Evolutionary conservation across 2,113 vertebrate species (phyloP).

Genomic region (Peromyscus leucopus): DNA sequence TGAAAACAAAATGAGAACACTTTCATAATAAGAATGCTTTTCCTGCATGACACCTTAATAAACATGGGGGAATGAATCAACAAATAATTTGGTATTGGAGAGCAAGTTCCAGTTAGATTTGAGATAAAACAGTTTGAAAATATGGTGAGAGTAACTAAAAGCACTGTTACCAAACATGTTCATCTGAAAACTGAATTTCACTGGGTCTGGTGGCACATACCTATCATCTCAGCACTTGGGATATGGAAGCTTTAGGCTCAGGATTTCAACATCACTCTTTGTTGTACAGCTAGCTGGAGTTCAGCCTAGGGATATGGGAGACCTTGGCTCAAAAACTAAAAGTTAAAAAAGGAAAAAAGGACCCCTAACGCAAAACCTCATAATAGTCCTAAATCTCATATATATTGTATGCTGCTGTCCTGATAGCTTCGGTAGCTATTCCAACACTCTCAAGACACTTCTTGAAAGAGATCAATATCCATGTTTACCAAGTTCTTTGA

Average conservation of each 20-base stretch:
- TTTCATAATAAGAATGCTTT: background rate
- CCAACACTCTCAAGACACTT: background rate
- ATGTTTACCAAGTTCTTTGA: background rate
- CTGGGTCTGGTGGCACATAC: background rate
- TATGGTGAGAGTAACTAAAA: background rate
- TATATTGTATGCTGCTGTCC: background rate
- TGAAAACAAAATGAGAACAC: constrained; percentile 30
- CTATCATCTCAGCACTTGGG: background rate
- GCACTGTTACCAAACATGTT: background rate
- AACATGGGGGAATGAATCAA: background rate
- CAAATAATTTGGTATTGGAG: background rate
- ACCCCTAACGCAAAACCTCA: background rate
- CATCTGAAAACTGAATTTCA: background rate
- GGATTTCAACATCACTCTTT: background rate
- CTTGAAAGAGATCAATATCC: constrained; percentile 27
- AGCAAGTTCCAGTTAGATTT: background rate
- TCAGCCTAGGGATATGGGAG: background rate
- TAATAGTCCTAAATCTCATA: background rate
- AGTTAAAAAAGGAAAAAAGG: background rate
- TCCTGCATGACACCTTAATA: background rate
- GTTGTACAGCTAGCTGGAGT: background rate
- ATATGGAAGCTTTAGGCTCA: background rate
- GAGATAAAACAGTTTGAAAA: background rate
- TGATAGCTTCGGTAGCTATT: background rate
- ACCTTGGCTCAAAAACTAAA: background rate